Percentiles rank a stretch among this genome's conserved stretches.
phyloP scores from a whole-genome alignment of 2,113 vertebrate genomes.

The Plecturocebus donacophilus region DNA sequence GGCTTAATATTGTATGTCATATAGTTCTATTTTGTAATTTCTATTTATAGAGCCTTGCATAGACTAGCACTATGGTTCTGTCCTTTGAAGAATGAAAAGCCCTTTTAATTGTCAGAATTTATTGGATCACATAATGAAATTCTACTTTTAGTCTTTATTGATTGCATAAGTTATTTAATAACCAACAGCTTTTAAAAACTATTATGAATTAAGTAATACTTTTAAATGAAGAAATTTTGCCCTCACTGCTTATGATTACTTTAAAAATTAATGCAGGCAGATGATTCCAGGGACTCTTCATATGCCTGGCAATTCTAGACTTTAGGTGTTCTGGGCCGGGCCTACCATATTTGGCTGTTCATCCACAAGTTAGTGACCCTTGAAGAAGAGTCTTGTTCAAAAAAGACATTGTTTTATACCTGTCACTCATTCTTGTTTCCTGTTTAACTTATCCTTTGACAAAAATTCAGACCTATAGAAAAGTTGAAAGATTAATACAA shows the following conservation, averaged over 20 bases:
- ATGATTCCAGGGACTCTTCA: neutral
- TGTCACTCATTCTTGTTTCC: neutral
- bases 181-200: neutral
- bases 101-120: slow-evolving; percentile 22
- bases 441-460: neutral
- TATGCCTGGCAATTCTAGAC: neutral
- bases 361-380: neutral
- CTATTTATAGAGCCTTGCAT: neutral
- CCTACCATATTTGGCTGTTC: neutral
- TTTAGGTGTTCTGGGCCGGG: neutral
- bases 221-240: slow-evolving; percentile 10
- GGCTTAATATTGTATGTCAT: neutral
- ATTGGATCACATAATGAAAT: slow-evolving; percentile 1
- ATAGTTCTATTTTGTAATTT: neutral
- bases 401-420: neutral
- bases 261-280: neutral
- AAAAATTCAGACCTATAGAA: neutral
- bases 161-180: slow-evolving; percentile 37
- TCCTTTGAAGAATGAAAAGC: slow-evolving; percentile 35
- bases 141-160: slow-evolving; percentile 23
- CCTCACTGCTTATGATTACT: neutral
- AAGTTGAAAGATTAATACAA: neutral
- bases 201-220: slow-evolving; percentile 19
- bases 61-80: neutral
- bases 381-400: slow-evolving; percentile 5